phyloP scores from a whole-genome alignment of 2,113 vertebrate species.

The Cheirogaleus medius region DNA sequence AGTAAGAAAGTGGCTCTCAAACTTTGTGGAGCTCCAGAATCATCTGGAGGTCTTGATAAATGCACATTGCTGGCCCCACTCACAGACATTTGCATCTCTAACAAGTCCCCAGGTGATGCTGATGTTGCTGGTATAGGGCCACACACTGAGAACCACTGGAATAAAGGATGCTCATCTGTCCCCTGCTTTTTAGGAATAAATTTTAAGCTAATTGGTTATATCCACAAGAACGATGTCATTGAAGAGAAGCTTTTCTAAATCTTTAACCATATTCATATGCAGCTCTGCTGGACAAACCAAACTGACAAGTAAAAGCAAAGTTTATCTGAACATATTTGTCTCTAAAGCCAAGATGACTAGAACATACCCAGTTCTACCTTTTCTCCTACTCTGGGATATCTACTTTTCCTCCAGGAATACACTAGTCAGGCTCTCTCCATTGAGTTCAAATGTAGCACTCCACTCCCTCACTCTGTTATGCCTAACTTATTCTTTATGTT shows the following conservation, averaged over 20 bases:
- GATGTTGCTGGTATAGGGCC: background rate
- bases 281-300: background rate
- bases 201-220: conserved; percentile 7
- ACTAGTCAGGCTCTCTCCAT: no score
- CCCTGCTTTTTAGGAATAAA: background rate
- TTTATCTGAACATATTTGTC: background rate
- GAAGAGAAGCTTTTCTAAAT: background rate
- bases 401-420: background rate
- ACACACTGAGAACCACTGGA: background rate
- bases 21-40: background rate
- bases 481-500: background rate
- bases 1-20: background rate
- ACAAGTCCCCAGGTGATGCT: background rate
- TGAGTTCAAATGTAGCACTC: background rate
- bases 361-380: background rate
- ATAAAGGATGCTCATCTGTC: background rate
- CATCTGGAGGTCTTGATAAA: background rate
- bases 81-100: background rate
- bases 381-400: background rate
- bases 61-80: background rate
- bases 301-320: background rate
- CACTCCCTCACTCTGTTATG: background rate
- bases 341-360: background rate
- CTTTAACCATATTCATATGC: background rate
- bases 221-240: background rate